Base-by-base conservation (phyloP, 2,113 vertebrate genomes). In the Garra rufa region DNA sequence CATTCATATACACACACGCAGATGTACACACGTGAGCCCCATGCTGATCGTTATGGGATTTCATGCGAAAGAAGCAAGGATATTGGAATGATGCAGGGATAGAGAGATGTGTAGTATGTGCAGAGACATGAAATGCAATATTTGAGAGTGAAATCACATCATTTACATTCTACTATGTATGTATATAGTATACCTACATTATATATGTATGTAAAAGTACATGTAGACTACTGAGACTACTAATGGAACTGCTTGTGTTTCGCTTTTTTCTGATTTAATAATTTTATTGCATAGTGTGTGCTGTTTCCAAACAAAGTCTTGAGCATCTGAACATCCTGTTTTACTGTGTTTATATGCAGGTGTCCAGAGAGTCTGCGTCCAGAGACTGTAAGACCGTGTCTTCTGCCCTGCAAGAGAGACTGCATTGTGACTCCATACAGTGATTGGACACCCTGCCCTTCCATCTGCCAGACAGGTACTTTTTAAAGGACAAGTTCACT, bases 361-460 rank as follows among this genome's bases (percentile, higher is more conserved):
- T 99, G 98, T 90, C 98, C 98, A 3, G 98, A 99, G 91, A 98
- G 94, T 44, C 94, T 99, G 48, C 95, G 98, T 28, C 98, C 98
- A 81, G 97, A 99, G 90, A 98, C 97, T 0, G 97, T 99, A 86
- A 92, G 97, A 55, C 97, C 97, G 8, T 99, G 98, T 87, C 93
- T 99, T 46, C 94, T 99, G 83, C 97, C 97, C 1, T 99, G 98
- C 85, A 96, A 96, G 83, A 97, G 96, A 88, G 98, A 99, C 89
- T 99, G 98, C 24, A 92, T 96, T 0, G 92, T 99, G 70, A 98
- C 96, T 0, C 96, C 97, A 0, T 99, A 96, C 89, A 99, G 97
- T 80, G 97, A 98, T 82, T 99, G 98, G 98, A 96, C 95, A 11
- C 10, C 86, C 0, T 99, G 97, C 69, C 95, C 96, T 14, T 91